A percentile compares a stretch with the other conserved stretches of the same genome.
Conservation (phyloP, 2,888 invertebrate genomes). For the Perithous albicinctus region DNA sequence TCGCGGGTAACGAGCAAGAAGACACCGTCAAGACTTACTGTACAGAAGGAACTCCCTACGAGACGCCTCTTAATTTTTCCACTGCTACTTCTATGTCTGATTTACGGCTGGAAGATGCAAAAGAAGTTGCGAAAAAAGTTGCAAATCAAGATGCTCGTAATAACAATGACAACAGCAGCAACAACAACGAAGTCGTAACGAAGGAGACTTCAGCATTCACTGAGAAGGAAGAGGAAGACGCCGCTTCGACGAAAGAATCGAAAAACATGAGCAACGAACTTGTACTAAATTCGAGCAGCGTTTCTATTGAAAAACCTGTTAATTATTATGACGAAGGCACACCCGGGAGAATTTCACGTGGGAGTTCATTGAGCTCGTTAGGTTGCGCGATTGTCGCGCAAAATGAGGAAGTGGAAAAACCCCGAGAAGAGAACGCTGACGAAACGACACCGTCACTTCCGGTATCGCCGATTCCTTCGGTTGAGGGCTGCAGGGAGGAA, state of each 20-base stretch:
- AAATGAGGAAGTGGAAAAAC: slow-evolving; percentile 65
- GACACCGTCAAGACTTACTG: slow-evolving; percentile 96
- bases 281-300: slow-evolving; percentile 87
- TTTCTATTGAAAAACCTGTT: slow-evolving; percentile 92
- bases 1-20: slow-evolving; percentile 84
- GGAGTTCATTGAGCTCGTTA: slow-evolving; percentile 86
- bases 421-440: not conserved
- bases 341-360: slow-evolving; percentile 91
- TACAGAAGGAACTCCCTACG: slow-evolving; percentile 95
- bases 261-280: slow-evolving; percentile 68
- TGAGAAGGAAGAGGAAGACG: slow-evolving; percentile 61
- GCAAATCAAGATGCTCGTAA: not conserved
- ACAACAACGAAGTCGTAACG: slow-evolving; percentile 14
- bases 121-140: slow-evolving; percentile 70
- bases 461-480: slow-evolving; percentile 51
- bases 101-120: slow-evolving; percentile 86
- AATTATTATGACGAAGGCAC: slow-evolving; percentile 96
- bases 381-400: slow-evolving; percentile 76
- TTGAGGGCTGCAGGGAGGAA: slow-evolving; percentile 28
- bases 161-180: not conserved
- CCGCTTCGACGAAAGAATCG: slow-evolving; percentile 70
- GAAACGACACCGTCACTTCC: slow-evolving; percentile 35
- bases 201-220: slow-evolving; percentile 40
- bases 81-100: slow-evolving; percentile 96
- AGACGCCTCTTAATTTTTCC: slow-evolving; percentile 90